Percentiles rank a stretch among this genome's conserved stretches.
Conservation (phyloP, 2,797 vertebrate genomes). For the Psittacula derbiana region DNA sequence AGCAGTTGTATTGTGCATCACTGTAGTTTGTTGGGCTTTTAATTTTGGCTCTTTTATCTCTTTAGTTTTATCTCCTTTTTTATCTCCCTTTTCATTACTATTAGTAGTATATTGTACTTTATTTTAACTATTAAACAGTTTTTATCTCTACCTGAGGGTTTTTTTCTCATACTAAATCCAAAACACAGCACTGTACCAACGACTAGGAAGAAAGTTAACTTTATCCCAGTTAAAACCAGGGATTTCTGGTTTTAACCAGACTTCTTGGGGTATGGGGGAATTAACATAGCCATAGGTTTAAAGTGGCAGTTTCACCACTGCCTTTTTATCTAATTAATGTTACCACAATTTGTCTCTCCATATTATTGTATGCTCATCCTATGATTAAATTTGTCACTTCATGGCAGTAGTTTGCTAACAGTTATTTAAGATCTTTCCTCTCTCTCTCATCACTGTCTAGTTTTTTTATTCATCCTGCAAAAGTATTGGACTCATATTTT, state of each 20-base stretch:
- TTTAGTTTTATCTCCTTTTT: neutral
- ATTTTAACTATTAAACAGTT: neutral
- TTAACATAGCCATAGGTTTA: neutral
- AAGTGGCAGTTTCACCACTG: neutral
- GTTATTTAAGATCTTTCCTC: neutral
- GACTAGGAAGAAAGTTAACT: neutral
- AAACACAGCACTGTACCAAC: neutral
- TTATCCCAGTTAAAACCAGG: neutral
- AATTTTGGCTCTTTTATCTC: neutral
- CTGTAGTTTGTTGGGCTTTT: neutral
- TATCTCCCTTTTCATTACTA: neutral
- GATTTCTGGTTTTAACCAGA: neutral
- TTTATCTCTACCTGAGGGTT: neutral
- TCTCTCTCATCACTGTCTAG: neutral
- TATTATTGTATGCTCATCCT: fast-evolving
- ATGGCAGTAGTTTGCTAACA: neutral
- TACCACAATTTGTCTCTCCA: neutral
- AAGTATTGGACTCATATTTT: neutral
- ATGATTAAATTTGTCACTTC: neutral
- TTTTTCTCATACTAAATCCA: neutral
- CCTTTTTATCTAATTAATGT: neutral
- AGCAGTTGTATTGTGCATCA: neutral
- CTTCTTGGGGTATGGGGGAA: neutral
- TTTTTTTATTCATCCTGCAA: neutral
- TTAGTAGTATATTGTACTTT: neutral